Evolutionary conservation across 2,797 vertebrate genomes (phyloP).

Genomic region (Enteromius mattozi): DNA sequence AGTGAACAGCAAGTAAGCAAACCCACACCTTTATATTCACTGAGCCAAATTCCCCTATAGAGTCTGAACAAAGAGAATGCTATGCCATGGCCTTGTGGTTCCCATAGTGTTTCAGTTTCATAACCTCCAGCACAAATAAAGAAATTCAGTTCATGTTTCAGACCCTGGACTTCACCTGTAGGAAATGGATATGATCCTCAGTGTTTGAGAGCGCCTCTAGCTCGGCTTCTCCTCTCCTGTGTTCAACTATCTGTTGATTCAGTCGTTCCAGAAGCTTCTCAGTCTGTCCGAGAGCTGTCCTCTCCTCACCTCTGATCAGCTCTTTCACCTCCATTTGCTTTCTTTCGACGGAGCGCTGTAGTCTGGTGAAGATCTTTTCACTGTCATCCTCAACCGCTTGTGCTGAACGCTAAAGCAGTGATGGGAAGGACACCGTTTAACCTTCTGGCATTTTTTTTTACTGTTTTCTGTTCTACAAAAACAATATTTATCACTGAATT

Average conservation of each 20-base stretch:
- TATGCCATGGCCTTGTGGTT: not conserved
- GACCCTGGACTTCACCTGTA: slow-evolving; percentile 69
- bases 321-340: slow-evolving; percentile 74
- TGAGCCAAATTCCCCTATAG: not conserved
- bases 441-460: not conserved
- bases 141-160: not conserved
- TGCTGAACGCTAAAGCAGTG: slow-evolving; percentile 69
- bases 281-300: slow-evolving; percentile 66
- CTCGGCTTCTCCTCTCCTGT: slow-evolving; percentile 64
- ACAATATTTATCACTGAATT: too few relatives aligned
- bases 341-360: slow-evolving; percentile 78
- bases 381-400: slow-evolving; percentile 76
- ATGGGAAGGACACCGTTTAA: not conserved
- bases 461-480: too few relatives aligned
- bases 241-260: slow-evolving; percentile 65
- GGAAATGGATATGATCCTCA: slow-evolving; percentile 74
- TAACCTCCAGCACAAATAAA: slow-evolving; percentile 11
- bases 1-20: not conserved
- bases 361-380: slow-evolving; percentile 73
- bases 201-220: slow-evolving; percentile 72
- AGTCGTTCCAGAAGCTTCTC: slow-evolving; percentile 73
- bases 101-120: not conserved
- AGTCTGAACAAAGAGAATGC: not conserved
- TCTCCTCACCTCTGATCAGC: slow-evolving; percentile 71
- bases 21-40: not conserved